Percentiles rank a stretch among this genome's conserved stretches.
Evolutionary conservation across 2,113 vertebrate genomes (phyloP).

Genomic region (Heterocephalus glaber): DNA sequence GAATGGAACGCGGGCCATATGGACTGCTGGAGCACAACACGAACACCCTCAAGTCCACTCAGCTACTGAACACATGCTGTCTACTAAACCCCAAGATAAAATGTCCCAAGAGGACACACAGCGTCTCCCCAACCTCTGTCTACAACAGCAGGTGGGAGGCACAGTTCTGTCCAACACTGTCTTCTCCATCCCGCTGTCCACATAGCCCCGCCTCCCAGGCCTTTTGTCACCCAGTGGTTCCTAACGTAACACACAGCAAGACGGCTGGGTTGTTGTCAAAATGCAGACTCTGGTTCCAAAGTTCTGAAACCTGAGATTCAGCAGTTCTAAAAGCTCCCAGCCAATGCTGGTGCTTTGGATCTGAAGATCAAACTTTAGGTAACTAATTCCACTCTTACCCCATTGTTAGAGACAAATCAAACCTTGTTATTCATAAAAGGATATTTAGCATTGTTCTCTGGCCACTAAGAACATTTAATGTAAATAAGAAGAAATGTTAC

Average conservation of each 20-base stretch:
- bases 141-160: not conserved
- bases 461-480: not conserved
- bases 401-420: not conserved
- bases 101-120: not conserved
- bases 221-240: not conserved
- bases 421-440: not conserved
- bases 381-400: not conserved
- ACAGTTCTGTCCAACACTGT: accelerated
- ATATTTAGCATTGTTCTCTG: not conserved
- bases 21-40: not conserved
- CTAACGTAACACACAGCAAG: not conserved
- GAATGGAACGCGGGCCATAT: not conserved
- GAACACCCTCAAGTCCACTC: not conserved
- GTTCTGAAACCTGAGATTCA: not conserved
- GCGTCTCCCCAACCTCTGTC: not conserved
- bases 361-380: not conserved
- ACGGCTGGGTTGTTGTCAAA: not conserved
- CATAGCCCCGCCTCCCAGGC: too few relatives aligned
- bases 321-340: not conserved
- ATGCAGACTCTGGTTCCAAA: conserved; percentile 19
- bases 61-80: not conserved
- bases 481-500: not conserved
- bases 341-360: not conserved
- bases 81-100: not conserved
- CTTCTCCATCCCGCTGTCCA: not conserved